Base-by-base conservation (phyloP, 2,888 invertebrate genomes). In the Nipponacmea schrenckii region DNA sequence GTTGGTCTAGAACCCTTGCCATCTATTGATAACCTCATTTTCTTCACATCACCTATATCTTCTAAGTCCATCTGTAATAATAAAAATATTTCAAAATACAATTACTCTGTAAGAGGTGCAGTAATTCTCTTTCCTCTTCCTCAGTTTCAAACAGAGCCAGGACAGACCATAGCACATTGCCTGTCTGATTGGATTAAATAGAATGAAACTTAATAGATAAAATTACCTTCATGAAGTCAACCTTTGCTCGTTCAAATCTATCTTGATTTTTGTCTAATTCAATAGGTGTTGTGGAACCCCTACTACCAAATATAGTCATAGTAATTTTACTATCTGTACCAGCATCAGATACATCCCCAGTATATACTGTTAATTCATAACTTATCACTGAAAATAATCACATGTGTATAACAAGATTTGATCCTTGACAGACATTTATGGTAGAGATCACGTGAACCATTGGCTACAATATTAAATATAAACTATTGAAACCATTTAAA, bases 11-110 rank as follows among this genome's bases (percentile, higher is more conserved):
- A 84, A 0, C 86, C 85, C 70, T 84, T 87, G 2, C 84, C 85
- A 72, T 84, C 83, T 45, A 83, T 77, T 31, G 84, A 81, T 12
- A 89, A 77, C 64, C 89, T 76, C 65, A 89, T 75, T 74, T 88
- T 89, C 78, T 86, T 86, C 45, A 89, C 70, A 17, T 85, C 84
- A 2, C 83, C 87, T 39, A 89, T 81, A 71, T 89, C 89, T 66
- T 89, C 88, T 17, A 89, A 56, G 68, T 88, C 87, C 73, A 88
- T 77, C 84, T 85, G 74, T 1, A 69, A 68, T 68, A 63, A 31
- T 64, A 7, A 50, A 65, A 45, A 70, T 3, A 15, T 20, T 26
- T 48, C 24, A 31, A 31, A n/a, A n/a, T n/a, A n/a, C n/a, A n/a
- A n/a, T n/a, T n/a, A n/a, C n/a, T n/a, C n/a, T n/a, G n/a, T n/a